These are phyloP conservation scores for Oryzias javanicus DNA, from an alignment of 2,113 vertebrate genomes.

Conservation along the genomic window DNA sequence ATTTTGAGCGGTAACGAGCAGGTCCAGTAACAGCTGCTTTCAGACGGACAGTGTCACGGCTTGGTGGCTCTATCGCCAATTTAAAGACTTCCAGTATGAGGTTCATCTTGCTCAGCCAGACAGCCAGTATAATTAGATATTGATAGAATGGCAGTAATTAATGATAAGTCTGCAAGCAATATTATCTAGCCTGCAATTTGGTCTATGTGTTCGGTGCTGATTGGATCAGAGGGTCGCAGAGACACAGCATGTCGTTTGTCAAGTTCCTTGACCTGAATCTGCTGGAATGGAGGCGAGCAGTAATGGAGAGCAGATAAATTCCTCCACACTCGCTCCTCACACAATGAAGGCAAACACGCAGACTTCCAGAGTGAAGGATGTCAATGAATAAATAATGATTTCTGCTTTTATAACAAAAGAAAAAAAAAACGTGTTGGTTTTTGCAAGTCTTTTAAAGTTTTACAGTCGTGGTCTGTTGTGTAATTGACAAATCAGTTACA, in stretches of 20 bases:
- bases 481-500: too few species aligned
- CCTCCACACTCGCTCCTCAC: constrained; percentile 11
- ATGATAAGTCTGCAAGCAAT: constrained; percentile 64
- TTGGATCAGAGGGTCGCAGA: constrained; percentile 52
- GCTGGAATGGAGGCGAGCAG: constrained; percentile 47
- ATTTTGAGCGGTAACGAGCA: constrained; percentile 39
- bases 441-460: too few species aligned
- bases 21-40: constrained; percentile 32
- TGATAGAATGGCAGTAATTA: constrained; percentile 76
- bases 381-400: too few species aligned
- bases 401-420: too few species aligned
- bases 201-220: constrained; percentile 43
- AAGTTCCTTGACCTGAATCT: constrained; percentile 64
- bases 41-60: constrained; percentile 13
- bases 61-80: constrained; percentile 45
- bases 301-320: constrained; percentile 39
- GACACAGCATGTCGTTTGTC: constrained; percentile 58
- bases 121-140: constrained; percentile 77
- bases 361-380: too few species aligned
- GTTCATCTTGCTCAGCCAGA: constrained; percentile 62
- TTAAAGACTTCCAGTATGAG: constrained; percentile 54
- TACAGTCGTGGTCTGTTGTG: too few species aligned
- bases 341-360: constrained; percentile 14
- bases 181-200: constrained; percentile 61
- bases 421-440: too few species aligned